A percentile compares a stretch with the other conserved stretches of the same genome.
Conservation (phyloP, 2,113 vertebrate species). For the Indri indri region DNA sequence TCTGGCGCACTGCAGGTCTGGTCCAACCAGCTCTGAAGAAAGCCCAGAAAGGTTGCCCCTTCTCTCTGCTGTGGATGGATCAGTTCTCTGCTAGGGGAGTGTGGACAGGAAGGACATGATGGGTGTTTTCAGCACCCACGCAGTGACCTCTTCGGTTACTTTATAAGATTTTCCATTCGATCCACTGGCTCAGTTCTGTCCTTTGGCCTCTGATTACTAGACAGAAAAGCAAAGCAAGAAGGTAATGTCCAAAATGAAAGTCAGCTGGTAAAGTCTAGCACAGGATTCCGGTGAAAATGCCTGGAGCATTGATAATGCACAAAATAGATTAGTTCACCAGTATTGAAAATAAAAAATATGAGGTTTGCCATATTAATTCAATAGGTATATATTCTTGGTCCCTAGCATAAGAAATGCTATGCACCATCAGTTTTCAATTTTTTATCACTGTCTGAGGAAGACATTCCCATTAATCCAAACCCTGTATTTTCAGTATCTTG, state of each 20-base stretch:
- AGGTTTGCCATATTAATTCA: background rate
- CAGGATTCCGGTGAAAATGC: background rate
- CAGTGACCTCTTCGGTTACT: background rate
- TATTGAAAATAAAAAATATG: background rate
- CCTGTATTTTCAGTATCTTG: background rate
- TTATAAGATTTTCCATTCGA: background rate
- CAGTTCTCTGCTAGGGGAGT: background rate
- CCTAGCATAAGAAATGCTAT: background rate
- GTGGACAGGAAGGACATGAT: background rate
- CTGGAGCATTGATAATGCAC: background rate
- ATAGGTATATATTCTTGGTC: background rate
- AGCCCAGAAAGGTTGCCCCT: background rate
- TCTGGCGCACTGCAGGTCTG: background rate
- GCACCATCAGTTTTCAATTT: background rate
- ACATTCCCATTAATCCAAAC: background rate
- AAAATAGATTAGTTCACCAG: background rate
- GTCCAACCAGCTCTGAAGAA: background rate
- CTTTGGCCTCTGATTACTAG: background rate
- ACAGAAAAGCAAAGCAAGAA: constrained; percentile 2
- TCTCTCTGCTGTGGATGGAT: no score
- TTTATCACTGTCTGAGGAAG: background rate
- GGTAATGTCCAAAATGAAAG: background rate
- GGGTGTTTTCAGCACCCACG: background rate
- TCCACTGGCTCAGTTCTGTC: background rate
- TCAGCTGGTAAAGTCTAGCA: background rate